These are phyloP conservation scores for Spisula subtruncata DNA, from an alignment of 2,888 invertebrate species.

Conservation along the genomic window DNA sequence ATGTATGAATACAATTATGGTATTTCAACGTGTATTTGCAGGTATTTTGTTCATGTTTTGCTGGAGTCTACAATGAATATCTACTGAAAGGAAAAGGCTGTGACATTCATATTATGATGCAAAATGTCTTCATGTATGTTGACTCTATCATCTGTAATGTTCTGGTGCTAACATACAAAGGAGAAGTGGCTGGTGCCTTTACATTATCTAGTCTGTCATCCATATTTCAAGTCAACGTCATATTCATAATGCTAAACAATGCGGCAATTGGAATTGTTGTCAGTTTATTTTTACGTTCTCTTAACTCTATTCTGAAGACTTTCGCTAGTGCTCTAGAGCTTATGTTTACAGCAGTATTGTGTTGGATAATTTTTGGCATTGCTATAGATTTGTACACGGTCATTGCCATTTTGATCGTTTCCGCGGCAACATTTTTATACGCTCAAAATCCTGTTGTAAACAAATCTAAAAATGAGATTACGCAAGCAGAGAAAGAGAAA, in stretches of 20 bases:
- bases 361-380: conserved; percentile 94
- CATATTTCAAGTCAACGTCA: conserved; percentile 90
- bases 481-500: conserved; percentile 23
- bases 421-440: conserved; percentile 94
- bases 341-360: conserved; percentile 95
- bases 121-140: conserved; percentile 98
- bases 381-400: conserved; percentile 94
- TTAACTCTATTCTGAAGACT: conserved; percentile 98
- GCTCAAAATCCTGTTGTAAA: conserved; percentile 94
- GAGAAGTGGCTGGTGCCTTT: conserved; percentile 91
- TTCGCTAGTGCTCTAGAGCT: conserved; percentile 98
- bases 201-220: conserved; percentile 87
- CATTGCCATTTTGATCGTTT: conserved; percentile 94
- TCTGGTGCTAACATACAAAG: conserved; percentile 91
- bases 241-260: conserved; percentile 95
- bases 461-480: conserved; percentile 71
- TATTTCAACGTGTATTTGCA: conserved; percentile 89
- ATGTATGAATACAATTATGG: neutral
- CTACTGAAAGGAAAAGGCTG: conserved; percentile 95
- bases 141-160: conserved; percentile 97
- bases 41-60: conserved; percentile 96
- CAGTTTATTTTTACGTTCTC: conserved; percentile 96
- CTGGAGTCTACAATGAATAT: conserved; percentile 98
- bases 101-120: conserved; percentile 95
- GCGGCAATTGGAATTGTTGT: conserved; percentile 97